These are phyloP conservation scores for Nebria brevicollis DNA, from an alignment of 2,888 invertebrate genomes.

Conservation along the genomic window DNA sequence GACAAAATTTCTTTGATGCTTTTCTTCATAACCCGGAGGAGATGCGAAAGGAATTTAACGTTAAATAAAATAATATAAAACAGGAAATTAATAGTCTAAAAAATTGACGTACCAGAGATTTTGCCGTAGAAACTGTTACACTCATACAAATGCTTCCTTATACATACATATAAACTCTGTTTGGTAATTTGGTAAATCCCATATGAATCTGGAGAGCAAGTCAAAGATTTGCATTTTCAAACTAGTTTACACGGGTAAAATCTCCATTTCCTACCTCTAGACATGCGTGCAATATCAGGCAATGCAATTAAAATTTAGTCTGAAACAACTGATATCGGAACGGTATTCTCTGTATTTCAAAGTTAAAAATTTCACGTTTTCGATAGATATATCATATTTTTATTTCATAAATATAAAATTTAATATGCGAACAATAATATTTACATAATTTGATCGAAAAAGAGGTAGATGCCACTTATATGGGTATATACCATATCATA, in stretches of 20 bases:
- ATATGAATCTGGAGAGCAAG: slow-evolving; percentile 43
- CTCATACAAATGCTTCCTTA: neutral
- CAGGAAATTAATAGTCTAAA: slow-evolving; percentile 1
- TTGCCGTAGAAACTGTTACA: neutral
- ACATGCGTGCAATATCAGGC: slow-evolving; percentile 27
- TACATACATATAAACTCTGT: slow-evolving; percentile 9
- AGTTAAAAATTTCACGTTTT: neutral
- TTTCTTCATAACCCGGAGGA: neutral
- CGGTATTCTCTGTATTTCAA: neutral
- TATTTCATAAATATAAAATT: neutral
- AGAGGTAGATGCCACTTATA: neutral
- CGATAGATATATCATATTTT: neutral
- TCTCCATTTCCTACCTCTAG: slow-evolving; percentile 43
- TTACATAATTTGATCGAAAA: neutral
- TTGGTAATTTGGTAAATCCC: slow-evolving; percentile 42
- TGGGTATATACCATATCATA: neutral
- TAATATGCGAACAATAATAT: neutral
- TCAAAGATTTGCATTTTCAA: slow-evolving; percentile 47
- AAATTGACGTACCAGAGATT: neutral
- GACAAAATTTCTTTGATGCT: slow-evolving; percentile 7
- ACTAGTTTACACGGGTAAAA: slow-evolving; percentile 30
- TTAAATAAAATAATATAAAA: neutral
- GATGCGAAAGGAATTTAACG: neutral
- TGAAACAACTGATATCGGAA: neutral
- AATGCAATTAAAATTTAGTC: slow-evolving; percentile 46